Percentiles rank a stretch among this genome's conserved stretches.
Conservation (phyloP, 2,888 invertebrate species). For the Galerucella pusilla region DNA sequence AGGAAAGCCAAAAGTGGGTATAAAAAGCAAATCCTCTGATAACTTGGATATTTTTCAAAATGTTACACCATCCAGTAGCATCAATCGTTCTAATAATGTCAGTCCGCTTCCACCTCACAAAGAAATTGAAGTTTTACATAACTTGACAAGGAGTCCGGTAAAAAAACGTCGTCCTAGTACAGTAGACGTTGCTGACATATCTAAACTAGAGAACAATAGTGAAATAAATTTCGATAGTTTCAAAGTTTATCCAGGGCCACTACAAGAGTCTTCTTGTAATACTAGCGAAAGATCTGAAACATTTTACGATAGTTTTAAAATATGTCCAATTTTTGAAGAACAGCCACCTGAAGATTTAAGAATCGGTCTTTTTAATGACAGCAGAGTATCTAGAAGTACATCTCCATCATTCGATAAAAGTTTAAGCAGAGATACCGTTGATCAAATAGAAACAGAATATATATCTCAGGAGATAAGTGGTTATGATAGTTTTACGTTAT, state of each 20-base stretch:
- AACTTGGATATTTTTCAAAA: slow-evolving; percentile 4
- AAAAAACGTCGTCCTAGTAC: slow-evolving; percentile 34
- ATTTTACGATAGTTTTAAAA: slow-evolving; percentile 11
- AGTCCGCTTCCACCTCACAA: slow-evolving; percentile 65
- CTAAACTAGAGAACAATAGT: slow-evolving; percentile 16
- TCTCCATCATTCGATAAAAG: slow-evolving; percentile 2
- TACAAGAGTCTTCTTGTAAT: not conserved
- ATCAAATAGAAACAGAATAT: slow-evolving; percentile 17
- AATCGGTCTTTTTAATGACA: not conserved
- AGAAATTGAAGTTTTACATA: slow-evolving; percentile 76
- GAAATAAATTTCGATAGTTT: slow-evolving; percentile 49
- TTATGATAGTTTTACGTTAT: slow-evolving; percentile 37
- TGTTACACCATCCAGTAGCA: not conserved
- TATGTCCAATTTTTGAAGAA: slow-evolving; percentile 6
- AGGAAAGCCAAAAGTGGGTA: slow-evolving; percentile 7
- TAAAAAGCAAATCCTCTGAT: slow-evolving; percentile 9
- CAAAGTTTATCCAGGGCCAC: slow-evolving; percentile 40
- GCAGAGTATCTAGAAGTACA: not conserved
- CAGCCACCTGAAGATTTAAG: slow-evolving; percentile 10
- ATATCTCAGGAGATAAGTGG: not conserved
- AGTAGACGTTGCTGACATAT: not conserved
- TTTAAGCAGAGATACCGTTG: not conserved
- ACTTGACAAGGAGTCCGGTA: slow-evolving; percentile 73
- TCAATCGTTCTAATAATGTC: not conserved
- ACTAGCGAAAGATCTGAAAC: not conserved